Conservation (phyloP, 2,113 vertebrate genomes). For the Murina feae region DNA sequence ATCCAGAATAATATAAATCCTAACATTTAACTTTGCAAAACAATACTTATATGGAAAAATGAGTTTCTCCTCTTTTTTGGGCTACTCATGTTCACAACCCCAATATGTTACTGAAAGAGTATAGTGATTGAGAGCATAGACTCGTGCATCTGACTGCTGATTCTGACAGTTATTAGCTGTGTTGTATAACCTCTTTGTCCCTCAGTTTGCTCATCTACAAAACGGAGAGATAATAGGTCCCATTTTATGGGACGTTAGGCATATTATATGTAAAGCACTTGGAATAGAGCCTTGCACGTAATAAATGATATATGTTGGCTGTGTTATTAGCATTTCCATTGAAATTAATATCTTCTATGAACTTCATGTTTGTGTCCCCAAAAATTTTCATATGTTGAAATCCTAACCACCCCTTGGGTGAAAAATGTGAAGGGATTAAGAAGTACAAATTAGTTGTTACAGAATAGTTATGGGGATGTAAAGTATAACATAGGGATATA, state of each 20-base stretch:
- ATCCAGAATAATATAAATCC: not conserved
- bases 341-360: constrained; percentile 1
- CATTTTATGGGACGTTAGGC: not conserved
- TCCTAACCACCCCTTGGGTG: not conserved
- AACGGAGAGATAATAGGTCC: not conserved
- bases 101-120: not conserved
- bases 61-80: not conserved
- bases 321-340: not conserved
- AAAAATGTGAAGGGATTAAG: not conserved
- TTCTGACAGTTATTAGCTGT: not conserved
- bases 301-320: not conserved
- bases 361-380: not conserved
- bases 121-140: not conserved
- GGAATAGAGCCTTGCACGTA: not conserved
- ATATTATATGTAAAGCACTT: not conserved
- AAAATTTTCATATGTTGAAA: not conserved
- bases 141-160: not conserved
- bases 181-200: not conserved
- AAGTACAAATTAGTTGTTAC: not conserved
- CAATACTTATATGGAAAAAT: not conserved
- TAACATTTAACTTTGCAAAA: not conserved
- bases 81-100: not conserved
- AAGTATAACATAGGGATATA: not conserved
- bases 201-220: not conserved
- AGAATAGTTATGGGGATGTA: not conserved